A percentile compares a stretch with the other conserved stretches of the same genome.
Conservation (phyloP, 2,113 vertebrate genomes). For the Taurulus bubalis region DNA sequence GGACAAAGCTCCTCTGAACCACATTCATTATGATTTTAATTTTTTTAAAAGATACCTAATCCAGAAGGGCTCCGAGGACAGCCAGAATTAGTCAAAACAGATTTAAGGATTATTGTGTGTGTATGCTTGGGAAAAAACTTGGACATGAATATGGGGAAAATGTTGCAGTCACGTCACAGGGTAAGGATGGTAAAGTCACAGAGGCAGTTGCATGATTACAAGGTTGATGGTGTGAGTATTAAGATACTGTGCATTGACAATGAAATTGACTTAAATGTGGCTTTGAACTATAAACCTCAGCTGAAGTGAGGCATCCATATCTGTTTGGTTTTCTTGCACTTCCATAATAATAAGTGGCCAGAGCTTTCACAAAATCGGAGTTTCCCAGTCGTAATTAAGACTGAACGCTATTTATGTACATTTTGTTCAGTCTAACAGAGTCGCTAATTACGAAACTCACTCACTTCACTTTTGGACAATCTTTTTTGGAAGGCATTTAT, state of each 20-base stretch:
- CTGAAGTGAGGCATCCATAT: not conserved
- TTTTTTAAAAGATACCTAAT: not conserved
- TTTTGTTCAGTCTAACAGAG: no score
- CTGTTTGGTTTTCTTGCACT: not conserved
- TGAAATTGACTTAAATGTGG: not conserved
- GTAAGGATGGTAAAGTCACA: not conserved
- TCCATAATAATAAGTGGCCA: no score
- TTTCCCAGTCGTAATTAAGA: not conserved
- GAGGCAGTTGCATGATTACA: not conserved
- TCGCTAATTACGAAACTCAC: not conserved
- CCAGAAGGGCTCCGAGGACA: not conserved
- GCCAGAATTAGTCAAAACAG: not conserved
- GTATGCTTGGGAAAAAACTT: not conserved
- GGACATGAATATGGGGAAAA: not conserved
- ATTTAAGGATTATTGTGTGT: not conserved
- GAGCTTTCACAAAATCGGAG: not conserved
- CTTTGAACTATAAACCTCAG: not conserved
- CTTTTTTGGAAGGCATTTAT: not conserved
- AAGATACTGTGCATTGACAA: not conserved
- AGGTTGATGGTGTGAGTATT: not conserved
- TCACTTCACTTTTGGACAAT: not conserved
- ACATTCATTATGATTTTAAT: not conserved
- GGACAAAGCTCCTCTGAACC: not conserved
- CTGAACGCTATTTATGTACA: not conserved
- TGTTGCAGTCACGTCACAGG: not conserved